These are phyloP conservation scores for Stegodyphus mimosarum DNA, from an alignment of 1,140 invertebrate species.

Conservation along the genomic window DNA sequence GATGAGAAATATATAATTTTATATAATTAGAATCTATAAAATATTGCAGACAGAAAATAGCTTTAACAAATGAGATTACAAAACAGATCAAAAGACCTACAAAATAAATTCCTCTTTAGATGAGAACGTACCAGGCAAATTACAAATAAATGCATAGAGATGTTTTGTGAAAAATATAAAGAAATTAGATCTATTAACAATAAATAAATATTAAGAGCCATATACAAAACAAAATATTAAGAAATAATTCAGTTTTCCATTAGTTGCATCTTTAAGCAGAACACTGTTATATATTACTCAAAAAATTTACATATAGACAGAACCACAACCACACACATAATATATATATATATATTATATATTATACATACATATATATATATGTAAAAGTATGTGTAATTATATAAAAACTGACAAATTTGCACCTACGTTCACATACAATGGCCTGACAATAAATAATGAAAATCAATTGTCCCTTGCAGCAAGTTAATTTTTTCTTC, in stretches of 20 bases:
- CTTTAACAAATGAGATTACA: conserved; percentile 54
- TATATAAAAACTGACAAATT: not conserved
- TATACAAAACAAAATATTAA: not conserved
- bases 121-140: not conserved
- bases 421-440: not conserved
- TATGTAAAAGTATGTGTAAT: no score
- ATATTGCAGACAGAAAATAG: conserved; percentile 33
- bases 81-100: not conserved
- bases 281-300: not conserved
- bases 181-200: conserved; percentile 27
- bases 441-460: not conserved
- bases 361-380: no score
- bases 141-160: conserved; percentile 38
- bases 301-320: conserved; percentile 5
- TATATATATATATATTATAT: not conserved
- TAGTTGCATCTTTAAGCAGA: not conserved
- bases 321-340: conserved; percentile 22
- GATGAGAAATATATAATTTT: not conserved
- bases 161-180: conserved; percentile 14
- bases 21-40: conserved; percentile 31
- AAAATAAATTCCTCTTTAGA: not conserved
- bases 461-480: not conserved
- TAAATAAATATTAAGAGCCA: conserved; percentile 17
- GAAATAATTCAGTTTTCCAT: not conserved
- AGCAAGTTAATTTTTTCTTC: not conserved